Percentiles rank a stretch among this genome's conserved stretches.
Conservation (phyloP, 2,888 invertebrate genomes). For the Orchesella flavescens region DNA sequence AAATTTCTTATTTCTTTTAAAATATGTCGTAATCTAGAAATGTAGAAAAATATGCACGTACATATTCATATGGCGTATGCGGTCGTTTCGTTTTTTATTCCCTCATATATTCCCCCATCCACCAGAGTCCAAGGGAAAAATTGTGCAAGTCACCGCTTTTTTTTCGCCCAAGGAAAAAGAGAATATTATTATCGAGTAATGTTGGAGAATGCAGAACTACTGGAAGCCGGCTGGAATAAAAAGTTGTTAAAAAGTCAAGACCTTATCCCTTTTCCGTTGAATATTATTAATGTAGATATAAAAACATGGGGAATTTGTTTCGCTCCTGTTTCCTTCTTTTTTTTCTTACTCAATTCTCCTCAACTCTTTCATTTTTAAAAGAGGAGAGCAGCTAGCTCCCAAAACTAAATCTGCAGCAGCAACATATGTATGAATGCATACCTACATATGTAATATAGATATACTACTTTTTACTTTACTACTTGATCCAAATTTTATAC, state of each 20-base stretch:
- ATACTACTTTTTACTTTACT: too few relatives aligned
- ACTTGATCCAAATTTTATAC: too few relatives aligned
- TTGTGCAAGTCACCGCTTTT: conserved; percentile 18
- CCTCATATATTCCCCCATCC: not conserved
- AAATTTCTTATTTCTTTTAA: not conserved
- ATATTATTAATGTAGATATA: too few relatives aligned
- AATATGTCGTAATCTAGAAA: not conserved
- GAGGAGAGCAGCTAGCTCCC: too few relatives aligned
- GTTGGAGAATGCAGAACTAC: too few relatives aligned
- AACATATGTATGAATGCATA: too few relatives aligned
- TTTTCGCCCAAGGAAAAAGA: not conserved
- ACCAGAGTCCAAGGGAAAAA: not conserved
- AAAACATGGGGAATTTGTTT: too few relatives aligned
- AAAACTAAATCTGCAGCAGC: too few relatives aligned
- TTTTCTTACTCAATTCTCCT: too few relatives aligned
- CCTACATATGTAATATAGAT: too few relatives aligned
- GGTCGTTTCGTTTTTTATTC: not conserved
- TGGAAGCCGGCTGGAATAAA: not conserved
- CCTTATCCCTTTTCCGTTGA: not conserved
- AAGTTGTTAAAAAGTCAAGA: conserved; percentile 31
- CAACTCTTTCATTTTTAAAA: too few relatives aligned
- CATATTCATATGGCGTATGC: not conserved
- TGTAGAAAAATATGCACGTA: not conserved
- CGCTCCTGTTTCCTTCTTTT: too few relatives aligned
- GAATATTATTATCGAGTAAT: not conserved